Evolutionary conservation across 2,797 vertebrate genomes (phyloP), one percentile per base, ranked within the genome.

Genomic region (Synaphobranchus kaupii): DNA sequence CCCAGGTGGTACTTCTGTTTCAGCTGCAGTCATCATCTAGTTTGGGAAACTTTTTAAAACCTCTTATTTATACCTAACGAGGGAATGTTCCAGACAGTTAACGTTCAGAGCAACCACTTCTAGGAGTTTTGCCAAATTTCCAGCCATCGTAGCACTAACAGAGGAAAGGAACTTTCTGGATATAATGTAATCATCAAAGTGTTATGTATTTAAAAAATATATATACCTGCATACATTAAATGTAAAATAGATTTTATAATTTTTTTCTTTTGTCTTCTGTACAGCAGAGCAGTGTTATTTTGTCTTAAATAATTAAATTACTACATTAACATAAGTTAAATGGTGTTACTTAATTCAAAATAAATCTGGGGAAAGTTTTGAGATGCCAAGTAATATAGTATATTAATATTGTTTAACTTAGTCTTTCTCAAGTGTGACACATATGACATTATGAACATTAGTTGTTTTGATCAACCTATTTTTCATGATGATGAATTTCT

Each of bases 21-120:
- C 39, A 47, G 44, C 50, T 56, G 50, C 82, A 31, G 52, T 84
- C 54, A 84, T 28, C 31, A 63, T 34, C 13, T 84, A 84, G 28
- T 52, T 63, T 7, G 58, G 22, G 15, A 34, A 31, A 52, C 12
- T 60, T 84, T 58, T 63, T 58, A 58, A 60, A 9, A 22, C 54
- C 52, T 39, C 50, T 39, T 60, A 84, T 84, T 84, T 84, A 60
- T 84, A 84, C 54, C 52, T n/a, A 84, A 58, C 83, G 17, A 84
- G 54, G 54, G 31, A 60, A 60, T 84, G 52, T 84, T 84, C 56
- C 83, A 84, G 83, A 84, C 83, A 54, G 83, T 84, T 84, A 84
- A 84, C 54, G 15, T 22, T 60, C 60, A 15, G 54, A 56, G 56
- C 54, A 58, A 44, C 28, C 52, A 44, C 15, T 60, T 60, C 28